phyloP scores from a whole-genome alignment of 2,113 vertebrate genomes.

The Rallus limicola region DNA sequence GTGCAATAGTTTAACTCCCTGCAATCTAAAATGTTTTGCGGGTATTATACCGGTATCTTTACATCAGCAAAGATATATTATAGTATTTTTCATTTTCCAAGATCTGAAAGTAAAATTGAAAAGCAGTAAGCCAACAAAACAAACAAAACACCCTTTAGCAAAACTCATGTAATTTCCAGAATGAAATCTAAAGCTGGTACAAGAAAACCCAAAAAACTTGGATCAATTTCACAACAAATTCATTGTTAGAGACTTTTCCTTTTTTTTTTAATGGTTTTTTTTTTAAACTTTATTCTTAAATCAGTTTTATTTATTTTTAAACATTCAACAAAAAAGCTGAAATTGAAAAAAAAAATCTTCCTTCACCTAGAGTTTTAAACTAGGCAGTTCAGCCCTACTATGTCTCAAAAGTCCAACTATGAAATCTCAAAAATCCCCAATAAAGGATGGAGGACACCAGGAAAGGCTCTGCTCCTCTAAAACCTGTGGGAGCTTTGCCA shows the following conservation, averaged over 20 bases:
- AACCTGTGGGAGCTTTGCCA: background rate
- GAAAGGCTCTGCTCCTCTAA: background rate
- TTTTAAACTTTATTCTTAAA: background rate
- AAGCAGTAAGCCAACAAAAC: too few species aligned
- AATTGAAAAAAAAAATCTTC: background rate
- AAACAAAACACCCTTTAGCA: background rate
- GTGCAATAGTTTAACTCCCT: background rate
- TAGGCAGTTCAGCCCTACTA: background rate
- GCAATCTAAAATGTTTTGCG: background rate
- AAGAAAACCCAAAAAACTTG: background rate
- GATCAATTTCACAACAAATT: background rate
- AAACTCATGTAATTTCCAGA: background rate
- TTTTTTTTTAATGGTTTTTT: background rate
- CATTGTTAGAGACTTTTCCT: background rate
- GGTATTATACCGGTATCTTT: background rate
- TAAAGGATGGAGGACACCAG: background rate
- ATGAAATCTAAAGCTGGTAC: background rate
- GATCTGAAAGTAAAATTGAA: background rate
- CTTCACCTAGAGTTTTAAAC: background rate
- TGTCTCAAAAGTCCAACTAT: background rate
- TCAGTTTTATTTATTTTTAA: background rate
- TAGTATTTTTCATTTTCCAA: background rate
- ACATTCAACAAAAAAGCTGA: background rate
- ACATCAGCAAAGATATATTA: background rate
- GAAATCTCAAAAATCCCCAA: background rate